These are phyloP conservation scores for Drosophila differens DNA, from an alignment of 2,888 invertebrate species.

Conservation along the genomic window DNA sequence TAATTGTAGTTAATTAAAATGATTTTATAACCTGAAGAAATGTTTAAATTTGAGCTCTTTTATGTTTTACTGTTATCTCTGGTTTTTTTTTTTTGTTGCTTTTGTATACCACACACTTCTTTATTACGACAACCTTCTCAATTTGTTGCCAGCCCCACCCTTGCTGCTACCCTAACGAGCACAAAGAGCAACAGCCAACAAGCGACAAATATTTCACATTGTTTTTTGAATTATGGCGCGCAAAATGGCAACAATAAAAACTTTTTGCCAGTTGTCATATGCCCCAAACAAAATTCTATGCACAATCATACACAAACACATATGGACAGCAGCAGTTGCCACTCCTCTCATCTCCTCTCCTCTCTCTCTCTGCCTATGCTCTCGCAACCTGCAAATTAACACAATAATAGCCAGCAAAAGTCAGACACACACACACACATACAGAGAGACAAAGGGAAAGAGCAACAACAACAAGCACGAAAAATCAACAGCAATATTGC, in stretches of 20 bases:
- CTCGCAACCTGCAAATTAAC: constrained; percentile 73
- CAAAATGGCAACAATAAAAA: constrained; percentile 70
- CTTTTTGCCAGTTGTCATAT: constrained; percentile 76
- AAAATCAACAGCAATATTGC: constrained; percentile 51
- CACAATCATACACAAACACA: constrained; percentile 28
- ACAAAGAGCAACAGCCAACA: constrained; percentile 53
- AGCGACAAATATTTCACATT: constrained; percentile 75
- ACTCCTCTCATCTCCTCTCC: not conserved
- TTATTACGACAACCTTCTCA: constrained; percentile 8
- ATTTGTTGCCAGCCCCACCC: constrained; percentile 13
- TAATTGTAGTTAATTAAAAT: constrained; percentile 3
- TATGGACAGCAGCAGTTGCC: constrained; percentile 6
- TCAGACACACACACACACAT: constrained; percentile 27
- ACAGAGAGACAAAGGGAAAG: constrained; percentile 35
- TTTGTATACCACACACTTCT: not conserved
- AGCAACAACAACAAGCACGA: constrained; percentile 17
- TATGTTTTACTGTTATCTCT: not conserved
- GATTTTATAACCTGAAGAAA: not conserved
- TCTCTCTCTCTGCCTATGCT: not conserved
- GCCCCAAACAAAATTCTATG: constrained; percentile 39
- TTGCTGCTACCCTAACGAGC: constrained; percentile 1
- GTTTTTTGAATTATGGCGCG: constrained; percentile 70
- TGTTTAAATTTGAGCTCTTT: not conserved
- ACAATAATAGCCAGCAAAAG: constrained; percentile 75
- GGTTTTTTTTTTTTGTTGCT: not conserved